phyloP scores from a whole-genome alignment of 2,888 invertebrate genomes.

The Dryobotodes eremita region DNA sequence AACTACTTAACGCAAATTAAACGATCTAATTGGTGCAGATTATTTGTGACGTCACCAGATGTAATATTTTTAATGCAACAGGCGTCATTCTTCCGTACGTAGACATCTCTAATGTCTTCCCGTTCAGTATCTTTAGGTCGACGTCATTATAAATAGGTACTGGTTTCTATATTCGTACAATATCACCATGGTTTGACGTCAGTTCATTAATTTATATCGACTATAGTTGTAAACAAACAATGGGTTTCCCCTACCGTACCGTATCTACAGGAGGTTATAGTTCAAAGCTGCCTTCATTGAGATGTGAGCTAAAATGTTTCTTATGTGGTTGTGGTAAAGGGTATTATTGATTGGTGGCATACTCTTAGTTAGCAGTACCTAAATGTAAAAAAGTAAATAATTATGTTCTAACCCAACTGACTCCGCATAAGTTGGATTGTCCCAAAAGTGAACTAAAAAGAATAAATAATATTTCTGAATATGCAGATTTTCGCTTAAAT shows the following conservation, averaged over 20 bases:
- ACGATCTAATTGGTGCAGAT: background rate
- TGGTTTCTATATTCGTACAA: conserved; percentile 33
- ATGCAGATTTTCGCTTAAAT: background rate
- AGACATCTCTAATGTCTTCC: background rate
- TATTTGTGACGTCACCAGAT: conserved; percentile 2
- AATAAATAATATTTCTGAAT: background rate
- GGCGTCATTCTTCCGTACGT: background rate
- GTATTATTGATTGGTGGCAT: conserved; percentile 9
- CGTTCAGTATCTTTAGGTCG: background rate
- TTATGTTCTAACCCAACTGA: background rate
- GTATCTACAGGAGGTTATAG: conserved; percentile 47
- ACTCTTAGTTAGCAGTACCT: background rate
- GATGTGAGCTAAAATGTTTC: conserved; percentile 13
- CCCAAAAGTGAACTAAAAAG: background rate
- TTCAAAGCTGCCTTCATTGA: conserved; percentile 30
- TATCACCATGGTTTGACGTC: conserved; percentile 38
- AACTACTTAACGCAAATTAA: too few relatives aligned
- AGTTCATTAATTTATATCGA: conserved; percentile 46
- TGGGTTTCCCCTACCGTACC: conserved; percentile 46
- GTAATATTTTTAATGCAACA: background rate
- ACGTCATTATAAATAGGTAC: conserved; percentile 22
- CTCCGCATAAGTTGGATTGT: conserved; percentile 3
- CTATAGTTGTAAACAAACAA: conserved; percentile 53
- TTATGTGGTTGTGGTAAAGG: conserved; percentile 15
- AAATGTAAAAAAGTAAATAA: background rate